Base-by-base conservation (phyloP, 2,888 invertebrate genomes). In the Drosophila vallismaia region DNA sequence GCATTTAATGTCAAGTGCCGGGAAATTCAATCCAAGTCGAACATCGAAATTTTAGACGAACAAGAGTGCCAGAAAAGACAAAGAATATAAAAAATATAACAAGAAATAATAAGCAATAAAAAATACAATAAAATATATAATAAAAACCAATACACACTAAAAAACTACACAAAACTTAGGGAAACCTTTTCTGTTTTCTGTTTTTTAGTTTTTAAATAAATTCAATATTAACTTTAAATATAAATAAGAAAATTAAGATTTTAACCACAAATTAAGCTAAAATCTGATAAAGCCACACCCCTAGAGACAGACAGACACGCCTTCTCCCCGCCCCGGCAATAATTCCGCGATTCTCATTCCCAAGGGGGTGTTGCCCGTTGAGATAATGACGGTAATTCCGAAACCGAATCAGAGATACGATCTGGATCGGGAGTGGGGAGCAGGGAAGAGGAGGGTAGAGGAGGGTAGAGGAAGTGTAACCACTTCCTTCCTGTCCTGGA, bases 401-500 rank as follows among this genome's bases (percentile, higher is more conserved):
- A 19, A 42, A 51, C 10, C 33, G 1, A 10, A 28, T 19, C 33
- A 10, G 33, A 10, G 28, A 9, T n/a, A 19, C 19, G 19, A 19
- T 19, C 19, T 19, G 19, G 2, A 19, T 19, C 19, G 19, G 2
- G 19, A 19, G 19, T n/a, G 19, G 19, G 19, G 2, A 9, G 19
- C 10, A 36, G 33, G 48, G 40, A 14, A 28, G 14, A 42, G 12
- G 38, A 45, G 46, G n/a, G n/a, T n/a, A n/a, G 2, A 9, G 19
- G 8, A 36, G 33, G 48, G 40, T n/a, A 28, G 14, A 42, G 12
- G 38, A 75, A 63, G 63, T 63, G 53, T 66, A 69, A 58, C 38
- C 78, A 59, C 66, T 77, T 77, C 79, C 77, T 77, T 77, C 76
- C 74, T 73, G 81, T 60, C 53, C 50, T 45, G 31, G n/a, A 59